These are phyloP conservation scores for Huso huso DNA, from an alignment of 2,797 vertebrate species.

Conservation along the genomic window DNA sequence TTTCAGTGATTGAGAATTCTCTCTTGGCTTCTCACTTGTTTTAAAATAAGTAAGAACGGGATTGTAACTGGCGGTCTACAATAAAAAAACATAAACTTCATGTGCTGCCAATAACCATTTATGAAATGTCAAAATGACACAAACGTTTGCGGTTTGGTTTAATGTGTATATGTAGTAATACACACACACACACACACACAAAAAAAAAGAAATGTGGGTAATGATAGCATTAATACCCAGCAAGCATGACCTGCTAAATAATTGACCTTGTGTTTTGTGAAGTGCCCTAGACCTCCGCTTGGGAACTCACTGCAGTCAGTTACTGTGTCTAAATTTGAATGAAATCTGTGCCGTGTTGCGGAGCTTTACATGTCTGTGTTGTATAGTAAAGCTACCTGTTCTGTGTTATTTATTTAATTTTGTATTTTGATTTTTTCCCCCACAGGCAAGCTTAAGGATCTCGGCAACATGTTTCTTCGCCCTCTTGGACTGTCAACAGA, in stretches of 20 bases:
- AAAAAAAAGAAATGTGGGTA: no score
- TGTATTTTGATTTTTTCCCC: slow-evolving; percentile 20
- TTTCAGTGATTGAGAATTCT: neutral
- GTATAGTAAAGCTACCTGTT: neutral
- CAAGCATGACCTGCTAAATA: no score
- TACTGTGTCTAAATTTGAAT: neutral
- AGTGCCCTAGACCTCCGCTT: neutral
- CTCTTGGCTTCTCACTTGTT: neutral
- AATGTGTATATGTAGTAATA: no score
- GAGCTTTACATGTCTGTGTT: neutral
- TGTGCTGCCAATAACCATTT: no score
- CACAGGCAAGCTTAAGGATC: slow-evolving; percentile 89
- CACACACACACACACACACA: no score
- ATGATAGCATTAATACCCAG: no score
- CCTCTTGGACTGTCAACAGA: slow-evolving; percentile 93
- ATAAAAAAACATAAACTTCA: no score
- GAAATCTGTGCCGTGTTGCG: neutral
- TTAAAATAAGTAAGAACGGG: neutral
- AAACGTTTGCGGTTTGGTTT: no score
- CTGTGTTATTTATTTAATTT: neutral
- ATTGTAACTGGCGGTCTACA: neutral
- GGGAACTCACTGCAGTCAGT: neutral
- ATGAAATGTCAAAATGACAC: no score
- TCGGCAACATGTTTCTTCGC: slow-evolving; percentile 88
- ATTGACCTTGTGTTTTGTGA: neutral